These are phyloP conservation scores for Philaenus spumarius DNA, from an alignment of 1,140 invertebrate genomes.

Conservation along the genomic window DNA sequence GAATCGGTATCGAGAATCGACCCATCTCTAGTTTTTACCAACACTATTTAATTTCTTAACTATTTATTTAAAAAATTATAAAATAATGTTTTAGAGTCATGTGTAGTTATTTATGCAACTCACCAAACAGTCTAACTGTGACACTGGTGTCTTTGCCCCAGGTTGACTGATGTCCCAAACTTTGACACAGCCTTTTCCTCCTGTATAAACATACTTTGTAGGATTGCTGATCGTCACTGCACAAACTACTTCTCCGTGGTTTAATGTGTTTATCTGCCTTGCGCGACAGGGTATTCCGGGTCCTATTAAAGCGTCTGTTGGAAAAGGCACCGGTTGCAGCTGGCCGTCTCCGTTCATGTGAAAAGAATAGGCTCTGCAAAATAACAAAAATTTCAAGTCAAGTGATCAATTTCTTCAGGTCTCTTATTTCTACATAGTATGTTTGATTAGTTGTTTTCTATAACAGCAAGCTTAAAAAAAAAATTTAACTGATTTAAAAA, in stretches of 20 bases:
- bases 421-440: too few species aligned
- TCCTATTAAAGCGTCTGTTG: slow-evolving; percentile 85
- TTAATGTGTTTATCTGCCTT: slow-evolving; percentile 81
- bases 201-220: slow-evolving; percentile 93
- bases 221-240: slow-evolving; percentile 80
- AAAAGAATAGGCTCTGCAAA: slow-evolving; percentile 82
- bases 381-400: too few species aligned
- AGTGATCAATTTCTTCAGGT: too few species aligned
- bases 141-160: slow-evolving; percentile 71
- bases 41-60: too few species aligned
- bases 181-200: slow-evolving; percentile 98
- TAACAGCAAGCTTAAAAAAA: too few species aligned
- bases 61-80: too few species aligned
- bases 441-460: too few species aligned
- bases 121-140: slow-evolving; percentile 88
- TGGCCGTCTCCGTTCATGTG: slow-evolving; percentile 85
- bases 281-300: slow-evolving; percentile 91
- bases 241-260: slow-evolving; percentile 92
- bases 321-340: slow-evolving; percentile 90
- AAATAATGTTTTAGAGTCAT: too few species aligned
- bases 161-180: slow-evolving; percentile 89
- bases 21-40: too few species aligned
- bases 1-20: too few species aligned
- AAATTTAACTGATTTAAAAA: too few species aligned
- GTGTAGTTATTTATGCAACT: too few species aligned